These are phyloP conservation scores for Fragum whitleyi DNA, from an alignment of 2,888 invertebrate genomes.

Conservation along the genomic window DNA sequence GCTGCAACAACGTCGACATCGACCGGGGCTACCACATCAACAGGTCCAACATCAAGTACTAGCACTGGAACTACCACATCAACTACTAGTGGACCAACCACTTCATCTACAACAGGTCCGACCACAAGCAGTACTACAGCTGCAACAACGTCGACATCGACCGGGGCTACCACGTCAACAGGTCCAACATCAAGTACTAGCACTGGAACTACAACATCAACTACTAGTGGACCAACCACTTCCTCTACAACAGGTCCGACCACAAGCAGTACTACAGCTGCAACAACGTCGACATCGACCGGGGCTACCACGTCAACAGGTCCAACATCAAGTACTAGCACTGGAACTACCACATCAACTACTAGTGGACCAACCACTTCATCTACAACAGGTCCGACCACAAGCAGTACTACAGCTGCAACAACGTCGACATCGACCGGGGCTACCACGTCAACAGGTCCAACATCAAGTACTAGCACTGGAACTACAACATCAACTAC, in stretches of 20 bases:
- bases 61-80: too few relatives aligned
- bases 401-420: slow-evolving; percentile 5
- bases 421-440: slow-evolving; percentile 29
- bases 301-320: neutral
- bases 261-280: slow-evolving; percentile 15
- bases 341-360: slow-evolving; percentile 26
- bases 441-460: neutral
- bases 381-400: slow-evolving; percentile 4
- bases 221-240: slow-evolving; percentile 19
- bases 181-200: slow-evolving; percentile 5
- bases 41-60: too few relatives aligned
- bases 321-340: neutral
- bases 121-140: too few relatives aligned
- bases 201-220: slow-evolving; percentile 13
- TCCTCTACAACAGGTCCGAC: slow-evolving; percentile 24
- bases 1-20: too few relatives aligned
- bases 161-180: too few relatives aligned
- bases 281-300: neutral
- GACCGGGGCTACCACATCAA: too few relatives aligned
- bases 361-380: slow-evolving; percentile 27
- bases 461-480: slow-evolving; percentile 8
- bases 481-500: slow-evolving; percentile 29
- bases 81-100: too few relatives aligned
- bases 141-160: too few relatives aligned
- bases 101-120: too few relatives aligned